Base-by-base conservation (phyloP, 2,888 invertebrate species). In the Stenichneumon culpator region DNA sequence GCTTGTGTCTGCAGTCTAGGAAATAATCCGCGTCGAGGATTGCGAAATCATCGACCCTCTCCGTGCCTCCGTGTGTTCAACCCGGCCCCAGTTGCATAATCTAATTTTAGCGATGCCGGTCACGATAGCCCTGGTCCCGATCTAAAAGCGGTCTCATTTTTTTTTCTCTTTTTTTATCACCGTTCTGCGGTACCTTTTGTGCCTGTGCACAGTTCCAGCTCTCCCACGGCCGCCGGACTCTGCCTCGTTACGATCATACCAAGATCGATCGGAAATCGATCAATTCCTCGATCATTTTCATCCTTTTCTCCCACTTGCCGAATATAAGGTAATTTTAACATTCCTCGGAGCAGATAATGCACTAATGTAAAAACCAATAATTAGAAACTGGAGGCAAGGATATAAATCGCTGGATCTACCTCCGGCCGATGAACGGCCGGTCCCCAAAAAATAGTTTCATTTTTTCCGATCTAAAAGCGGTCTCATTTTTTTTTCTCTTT, bases 11-110 rank as follows among this genome's bases (percentile, higher is more conserved):
- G 19, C 22, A 75, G 70, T 77, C 16, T 68, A 67, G 32, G 39
- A 50, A 81, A 70, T 52, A 70, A 78, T 84, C 78, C 47, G 25
- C 73, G 69, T 22, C 74, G 81, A 74, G 69, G 69, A 82, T 84
- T 79, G 84, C 78, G 81, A 84, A 84, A 80, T 67, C 22, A 16
- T 57, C 57, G 73, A 57, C 16, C 39, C 16, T 54, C 52, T 54
- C n/a, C n/a, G 52, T 16, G 2, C 11, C 39, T 39, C 50, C 32
- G 70, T 72, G 39, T 39, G 39, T 57, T 72, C 72, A 36, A 54
- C 57, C 72, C 54, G 57, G 39, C 11, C 57, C 67, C 65, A 25
- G 63, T 83, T 83, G 70, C 79, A 83, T 79, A 83, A 83, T 72
- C 28, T 39, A 54, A 47, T 70, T 79, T 83, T 70, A 22, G 52